These are phyloP conservation scores for Unio delphinus DNA, from an alignment of 2,888 invertebrate genomes.

Conservation along the genomic window DNA sequence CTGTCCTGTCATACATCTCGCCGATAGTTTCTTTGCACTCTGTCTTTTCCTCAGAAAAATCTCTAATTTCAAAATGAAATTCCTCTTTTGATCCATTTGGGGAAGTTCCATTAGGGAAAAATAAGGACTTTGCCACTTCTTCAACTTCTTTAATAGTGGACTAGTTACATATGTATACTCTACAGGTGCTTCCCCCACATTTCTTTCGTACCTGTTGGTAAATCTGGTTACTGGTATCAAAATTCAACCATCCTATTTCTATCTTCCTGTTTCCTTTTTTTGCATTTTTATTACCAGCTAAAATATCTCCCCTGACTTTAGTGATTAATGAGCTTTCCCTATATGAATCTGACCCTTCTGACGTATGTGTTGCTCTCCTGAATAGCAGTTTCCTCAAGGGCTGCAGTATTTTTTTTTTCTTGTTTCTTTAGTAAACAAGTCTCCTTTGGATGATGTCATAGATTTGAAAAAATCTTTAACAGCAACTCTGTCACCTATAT, in stretches of 20 bases:
- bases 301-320: too few relatives aligned
- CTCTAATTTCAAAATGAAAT: neutral
- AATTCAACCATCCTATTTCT: slow-evolving; percentile 8
- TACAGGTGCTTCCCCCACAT: neutral
- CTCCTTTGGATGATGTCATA: too few relatives aligned
- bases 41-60: neutral
- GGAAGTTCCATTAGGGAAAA: slow-evolving; percentile 2
- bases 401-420: too few relatives aligned
- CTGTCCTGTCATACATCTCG: neutral
- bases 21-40: neutral
- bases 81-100: neutral
- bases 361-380: too few relatives aligned
- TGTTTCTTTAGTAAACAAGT: too few relatives aligned
- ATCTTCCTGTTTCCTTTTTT: neutral
- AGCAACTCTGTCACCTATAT: too few relatives aligned
- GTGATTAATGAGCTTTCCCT: too few relatives aligned
- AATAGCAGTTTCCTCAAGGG: too few relatives aligned
- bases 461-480: too few relatives aligned
- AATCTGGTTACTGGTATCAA: neutral
- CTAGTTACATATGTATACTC: neutral
- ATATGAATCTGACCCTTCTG: too few relatives aligned
- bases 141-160: neutral
- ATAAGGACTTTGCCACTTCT: neutral
- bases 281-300: neutral
- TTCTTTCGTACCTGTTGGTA: slow-evolving; percentile 1